phyloP scores from a whole-genome alignment of 2,888 invertebrate genomes.

The Pristionchus entomophagus region DNA sequence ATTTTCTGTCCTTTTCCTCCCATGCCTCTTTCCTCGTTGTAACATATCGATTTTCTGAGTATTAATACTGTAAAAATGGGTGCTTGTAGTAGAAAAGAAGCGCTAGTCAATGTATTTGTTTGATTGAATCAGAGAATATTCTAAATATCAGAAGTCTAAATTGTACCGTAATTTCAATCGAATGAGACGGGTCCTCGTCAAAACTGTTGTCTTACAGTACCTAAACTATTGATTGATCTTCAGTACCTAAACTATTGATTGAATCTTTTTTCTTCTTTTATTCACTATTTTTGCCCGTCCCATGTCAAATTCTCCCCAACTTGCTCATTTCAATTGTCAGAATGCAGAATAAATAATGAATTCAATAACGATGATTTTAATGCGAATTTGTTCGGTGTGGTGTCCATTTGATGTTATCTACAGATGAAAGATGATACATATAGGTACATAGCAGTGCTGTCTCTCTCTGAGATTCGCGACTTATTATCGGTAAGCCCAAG shows the following conservation, averaged over 20 bases:
- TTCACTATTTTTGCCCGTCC: no score
- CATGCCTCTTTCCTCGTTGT: background rate
- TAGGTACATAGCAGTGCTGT: no score
- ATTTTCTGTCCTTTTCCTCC: background rate
- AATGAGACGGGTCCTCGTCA: background rate
- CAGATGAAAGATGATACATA: no score
- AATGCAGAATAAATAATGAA: constrained; percentile 23
- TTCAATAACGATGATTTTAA: no score
- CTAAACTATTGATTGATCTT: no score
- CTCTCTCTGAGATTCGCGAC: no score
- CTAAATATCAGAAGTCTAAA: background rate
- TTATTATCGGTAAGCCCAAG: no score
- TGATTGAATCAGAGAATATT: background rate
- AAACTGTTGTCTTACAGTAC: constrained; percentile 10
- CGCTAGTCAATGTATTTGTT: background rate
- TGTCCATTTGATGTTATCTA: no score
- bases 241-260: no score
- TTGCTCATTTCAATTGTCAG: background rate
- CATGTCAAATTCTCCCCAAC: constrained; percentile 29
- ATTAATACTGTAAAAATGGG: background rate
- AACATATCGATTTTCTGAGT: constrained; percentile 18
- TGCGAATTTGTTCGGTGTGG: no score
- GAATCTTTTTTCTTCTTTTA: background rate
- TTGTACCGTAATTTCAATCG: background rate
- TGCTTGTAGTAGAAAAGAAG: background rate